Evolutionary conservation across 2,888 invertebrate genomes (phyloP), one percentile per base, ranked within the genome.

Genomic region (Cancer borealis): DNA sequence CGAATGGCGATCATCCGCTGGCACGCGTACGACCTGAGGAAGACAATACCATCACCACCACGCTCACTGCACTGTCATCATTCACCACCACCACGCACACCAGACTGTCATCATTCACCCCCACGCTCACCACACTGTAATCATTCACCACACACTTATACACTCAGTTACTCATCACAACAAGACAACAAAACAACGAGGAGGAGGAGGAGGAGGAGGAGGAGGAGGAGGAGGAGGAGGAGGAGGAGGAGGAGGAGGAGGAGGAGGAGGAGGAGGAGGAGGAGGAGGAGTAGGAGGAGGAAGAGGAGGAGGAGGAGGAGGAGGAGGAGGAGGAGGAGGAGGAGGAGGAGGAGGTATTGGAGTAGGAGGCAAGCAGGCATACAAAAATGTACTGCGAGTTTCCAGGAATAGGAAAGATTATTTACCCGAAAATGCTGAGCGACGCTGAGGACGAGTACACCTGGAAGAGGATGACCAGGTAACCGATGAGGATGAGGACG

Each of bases 401-500:
- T 17, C 30, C 21, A 39, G n/a, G n/a, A 39, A 87, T 39, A 39
- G 2, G 39, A 39, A 39, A 14, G 21, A 93, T 0, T 3, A 87
- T 88, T 46, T 60, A 93, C 93, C 91, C 91, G 26, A 92, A n/a
- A 39, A 94, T n/a, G 84, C 39, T 60, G 73, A 95, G 79, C 39
- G 17, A n/a, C 0, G n/a, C 12, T 54, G 91, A 90, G 54, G 90
- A 93, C 92, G 92, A 92, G 73, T 95, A 93, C 30, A 95, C 94
- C 60, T 95, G 93, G 49, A 92, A 4, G 73, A 95, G 92, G 54
- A 95, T 95, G 60, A 95, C 89, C 45, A 94, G 79, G 92, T 95
- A 95, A 14, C 95, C 94, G 21, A 95, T 92, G 30, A 95, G 92
- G 91, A 95, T 95, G 30, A 95, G 90, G 26, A 88, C 88, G 49